Base-by-base conservation (phyloP, 1,140 invertebrate species). In the Drosophila ficusphila region DNA sequence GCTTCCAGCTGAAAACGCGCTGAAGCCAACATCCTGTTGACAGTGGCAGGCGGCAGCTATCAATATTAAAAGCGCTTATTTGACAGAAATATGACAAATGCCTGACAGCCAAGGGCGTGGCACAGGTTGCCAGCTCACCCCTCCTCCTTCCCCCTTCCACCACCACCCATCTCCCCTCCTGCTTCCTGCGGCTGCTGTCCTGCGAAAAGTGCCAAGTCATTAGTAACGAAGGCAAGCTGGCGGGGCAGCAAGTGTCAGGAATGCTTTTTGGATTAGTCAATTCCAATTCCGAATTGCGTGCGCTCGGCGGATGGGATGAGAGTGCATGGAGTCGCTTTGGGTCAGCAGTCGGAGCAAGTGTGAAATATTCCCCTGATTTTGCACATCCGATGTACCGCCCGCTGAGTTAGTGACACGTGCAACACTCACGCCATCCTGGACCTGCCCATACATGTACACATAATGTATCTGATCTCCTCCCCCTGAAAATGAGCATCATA, bases 41-140 rank as follows among this genome's bases (percentile, higher is more conserved):
- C 82, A 88, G 77, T 77, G 49, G 58, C 54, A 70, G 53, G 69
- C 61, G 31, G 74, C 79, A 83, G 76, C 81, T 86, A 85, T 88
- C 82, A 88, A 88, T 88, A 88, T 88, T 88, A 89, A 88, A 88
- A 88, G 81, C 82, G 83, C 83, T 88, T 88, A 88, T 88, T 88
- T 88, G 82, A 88, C 82, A 88, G 82, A 88, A 88, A 88, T 88
- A 88, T 88, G 82, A 88, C 82, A 88, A 88, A 88, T 88, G 82
- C 82, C 70, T 89, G 82, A 88, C 82, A 88, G 74, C 64, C 72
- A 82, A 88, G 81, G 73, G 67, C 56, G 36, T 68, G 64, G 62
- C 44, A 65, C 75, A 79, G 81, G 76, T 73, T 79, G 69, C 53
- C 47, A 39, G 64, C 64, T 48, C 25, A 52, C 64, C 44, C 25